phyloP scores from a whole-genome alignment of 2,797 vertebrate genomes.

The Lacerta bilineata region DNA sequence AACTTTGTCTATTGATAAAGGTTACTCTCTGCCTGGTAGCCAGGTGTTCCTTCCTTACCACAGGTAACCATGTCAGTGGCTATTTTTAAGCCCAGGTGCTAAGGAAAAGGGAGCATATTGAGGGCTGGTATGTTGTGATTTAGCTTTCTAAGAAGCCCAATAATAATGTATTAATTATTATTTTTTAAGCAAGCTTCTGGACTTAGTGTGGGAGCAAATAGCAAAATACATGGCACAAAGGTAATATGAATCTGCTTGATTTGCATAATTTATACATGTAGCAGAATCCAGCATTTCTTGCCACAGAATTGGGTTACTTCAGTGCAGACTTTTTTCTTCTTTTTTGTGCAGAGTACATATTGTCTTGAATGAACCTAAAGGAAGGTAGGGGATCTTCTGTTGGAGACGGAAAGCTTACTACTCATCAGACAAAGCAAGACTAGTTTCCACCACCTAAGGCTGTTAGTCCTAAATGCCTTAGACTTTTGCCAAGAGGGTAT shows the following conservation, averaged over 20 bases:
- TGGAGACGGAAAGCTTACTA: background rate
- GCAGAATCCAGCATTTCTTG: background rate
- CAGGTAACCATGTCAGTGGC: background rate
- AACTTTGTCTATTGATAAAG: background rate
- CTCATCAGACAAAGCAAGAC: background rate
- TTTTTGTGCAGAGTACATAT: background rate
- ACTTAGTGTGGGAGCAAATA: background rate
- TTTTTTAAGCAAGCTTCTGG: background rate
- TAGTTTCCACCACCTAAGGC: background rate
- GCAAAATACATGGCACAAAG: background rate
- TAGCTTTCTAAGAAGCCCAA: background rate
- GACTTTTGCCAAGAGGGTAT: background rate
- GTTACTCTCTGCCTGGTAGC: background rate
- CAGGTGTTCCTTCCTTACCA: background rate
- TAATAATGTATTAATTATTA: background rate
- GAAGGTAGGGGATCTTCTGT: background rate
- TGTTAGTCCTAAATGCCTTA: background rate
- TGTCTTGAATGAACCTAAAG: background rate
- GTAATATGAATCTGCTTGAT: background rate
- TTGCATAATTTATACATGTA: background rate
- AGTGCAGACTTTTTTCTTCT: background rate
- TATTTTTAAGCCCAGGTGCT: background rate
- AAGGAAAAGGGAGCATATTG: background rate
- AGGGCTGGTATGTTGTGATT: background rate
- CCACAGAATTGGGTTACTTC: background rate